Base-by-base conservation (phyloP, 2,888 invertebrate genomes). In the Amiota communis region DNA sequence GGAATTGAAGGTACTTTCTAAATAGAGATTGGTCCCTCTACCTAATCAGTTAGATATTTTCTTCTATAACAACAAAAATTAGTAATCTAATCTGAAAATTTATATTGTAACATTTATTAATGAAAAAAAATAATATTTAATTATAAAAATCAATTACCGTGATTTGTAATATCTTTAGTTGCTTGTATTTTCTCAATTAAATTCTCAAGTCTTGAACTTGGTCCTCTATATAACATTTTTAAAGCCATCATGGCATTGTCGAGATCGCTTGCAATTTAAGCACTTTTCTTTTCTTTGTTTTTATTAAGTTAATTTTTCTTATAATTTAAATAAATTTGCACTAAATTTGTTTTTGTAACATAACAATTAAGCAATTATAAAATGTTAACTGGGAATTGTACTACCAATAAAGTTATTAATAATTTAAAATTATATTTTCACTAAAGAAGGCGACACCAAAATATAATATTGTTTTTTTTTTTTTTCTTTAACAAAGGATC, bases 141-240 rank as follows among this genome's bases (percentile, higher is more conserved):
- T 36, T 36, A n/a, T 6, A 36, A 36, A 4, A 36, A 36, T 68
- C 70, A 70, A 77, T 71, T 87, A 88, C 89, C 88, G 82, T 84
- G 79, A 76, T 83, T 87, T 67, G 85, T 84, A 68, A 88, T 84
- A 78, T 95, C 95, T 91, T 95, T 95, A 85, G 94, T 95, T 8
- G 95, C 95, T 89, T 96, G 96, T 82, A 96, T 95, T 91, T 95
- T 96, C 90, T 95, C 95, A 81, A 96, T 96, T 83, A 96, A 92
- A 87, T 95, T 93, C 90, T 96, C 95, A 88, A 96, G 91, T 84
- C 95, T 92, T 88, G 94, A 94, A 91, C 96, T 96, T 90, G 95
- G 96, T 78, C 96, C 96, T 89, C 95, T 96, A 92, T 96, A 96
- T 89, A 96, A 91, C 95, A 96, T 95, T 87, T 89, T 91, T 86